Conservation (phyloP, 2,797 vertebrate species). For the Acropternis orthonyx region DNA sequence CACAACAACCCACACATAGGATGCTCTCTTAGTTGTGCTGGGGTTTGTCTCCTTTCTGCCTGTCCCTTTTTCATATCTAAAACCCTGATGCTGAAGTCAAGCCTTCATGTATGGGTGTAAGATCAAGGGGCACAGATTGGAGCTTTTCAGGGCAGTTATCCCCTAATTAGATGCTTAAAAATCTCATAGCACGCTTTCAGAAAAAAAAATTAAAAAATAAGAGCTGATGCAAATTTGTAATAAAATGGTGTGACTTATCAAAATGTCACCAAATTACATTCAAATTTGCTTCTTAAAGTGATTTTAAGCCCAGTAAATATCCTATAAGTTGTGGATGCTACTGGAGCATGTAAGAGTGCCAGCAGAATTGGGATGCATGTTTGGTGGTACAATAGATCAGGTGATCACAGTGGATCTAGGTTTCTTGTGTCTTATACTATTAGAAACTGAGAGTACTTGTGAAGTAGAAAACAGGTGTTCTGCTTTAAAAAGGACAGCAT, state of each 20-base stretch:
- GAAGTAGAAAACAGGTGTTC: not conserved
- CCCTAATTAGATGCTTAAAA: not conserved
- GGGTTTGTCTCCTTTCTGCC: not conserved
- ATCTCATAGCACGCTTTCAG: not conserved
- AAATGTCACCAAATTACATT: constrained; percentile 9
- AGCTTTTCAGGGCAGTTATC: not conserved
- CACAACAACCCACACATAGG: not conserved
- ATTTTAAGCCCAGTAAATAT: not conserved
- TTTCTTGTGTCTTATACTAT: not conserved
- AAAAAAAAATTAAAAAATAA: constrained; percentile 15
- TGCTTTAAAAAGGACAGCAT: not conserved
- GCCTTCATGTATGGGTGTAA: not conserved
- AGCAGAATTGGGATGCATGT: not conserved
- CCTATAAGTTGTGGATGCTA: not conserved
- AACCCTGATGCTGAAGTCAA: not conserved
- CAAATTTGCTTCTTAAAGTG: not conserved
- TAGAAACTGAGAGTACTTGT: not conserved
- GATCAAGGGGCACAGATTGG: not conserved
- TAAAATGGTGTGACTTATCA: not conserved
- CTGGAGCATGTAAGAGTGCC: not conserved
- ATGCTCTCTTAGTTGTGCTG: not conserved
- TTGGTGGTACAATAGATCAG: not conserved
- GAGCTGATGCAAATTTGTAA: not conserved
- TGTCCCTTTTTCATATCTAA: not conserved
- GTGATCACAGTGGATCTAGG: not conserved